Conservation (phyloP, 1,140 invertebrate genomes). For the Hydropsyche tenuis region DNA sequence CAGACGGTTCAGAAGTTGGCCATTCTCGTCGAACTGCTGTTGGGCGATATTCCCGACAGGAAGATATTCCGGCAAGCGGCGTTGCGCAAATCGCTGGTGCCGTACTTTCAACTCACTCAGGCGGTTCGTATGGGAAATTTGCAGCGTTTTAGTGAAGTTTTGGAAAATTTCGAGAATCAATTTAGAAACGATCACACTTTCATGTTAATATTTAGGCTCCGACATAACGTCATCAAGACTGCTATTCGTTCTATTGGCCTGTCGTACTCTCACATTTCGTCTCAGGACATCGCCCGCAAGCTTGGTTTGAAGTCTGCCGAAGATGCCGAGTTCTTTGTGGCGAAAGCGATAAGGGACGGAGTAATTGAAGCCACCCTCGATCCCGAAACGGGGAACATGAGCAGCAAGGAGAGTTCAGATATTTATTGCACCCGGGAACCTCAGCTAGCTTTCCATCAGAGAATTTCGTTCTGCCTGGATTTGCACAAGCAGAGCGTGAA, state of each 20-base stretch:
- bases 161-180: slow-evolving; percentile 87
- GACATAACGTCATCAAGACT: slow-evolving; percentile 99
- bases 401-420: slow-evolving; percentile 96
- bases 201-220: slow-evolving; percentile 89
- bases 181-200: slow-evolving; percentile 93
- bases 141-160: slow-evolving; percentile 90
- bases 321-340: slow-evolving; percentile 99
- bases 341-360: slow-evolving; percentile 98
- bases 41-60: slow-evolving; percentile 97
- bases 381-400: slow-evolving; percentile 94
- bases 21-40: slow-evolving; percentile 92
- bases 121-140: slow-evolving; percentile 95
- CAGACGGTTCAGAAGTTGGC: slow-evolving; percentile 97
- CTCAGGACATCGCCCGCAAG: slow-evolving; percentile 93
- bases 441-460: slow-evolving; percentile 95
- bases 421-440: slow-evolving; percentile 98
- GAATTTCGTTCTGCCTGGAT: slow-evolving; percentile 97
- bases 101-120: slow-evolving; percentile 98
- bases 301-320: slow-evolving; percentile 92
- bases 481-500: slow-evolving; percentile 98
- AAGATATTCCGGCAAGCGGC: slow-evolving; percentile 88
- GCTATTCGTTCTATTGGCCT: slow-evolving; percentile 96
- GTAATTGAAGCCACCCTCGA: slow-evolving; percentile 98
- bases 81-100: slow-evolving; percentile 84
- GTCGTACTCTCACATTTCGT: slow-evolving; percentile 96